phyloP scores from a whole-genome alignment of 2,113 vertebrate genomes.

The Rattus rattus region DNA sequence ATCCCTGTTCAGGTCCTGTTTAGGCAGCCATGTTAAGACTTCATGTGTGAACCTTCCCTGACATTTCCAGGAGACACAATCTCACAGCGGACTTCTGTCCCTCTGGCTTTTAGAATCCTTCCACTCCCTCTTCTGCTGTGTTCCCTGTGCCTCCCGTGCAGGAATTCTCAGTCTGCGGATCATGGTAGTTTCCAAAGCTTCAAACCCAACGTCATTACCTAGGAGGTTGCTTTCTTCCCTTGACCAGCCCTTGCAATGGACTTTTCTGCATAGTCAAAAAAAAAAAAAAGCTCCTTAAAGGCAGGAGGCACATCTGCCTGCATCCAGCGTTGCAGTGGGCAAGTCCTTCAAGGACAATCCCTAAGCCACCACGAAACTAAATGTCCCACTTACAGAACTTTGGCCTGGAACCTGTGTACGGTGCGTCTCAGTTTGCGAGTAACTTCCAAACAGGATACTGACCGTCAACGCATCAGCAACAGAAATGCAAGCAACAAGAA shows the following conservation, averaged over 20 bases:
- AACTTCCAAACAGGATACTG: not conserved
- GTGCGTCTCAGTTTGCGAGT: not conserved
- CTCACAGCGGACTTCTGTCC: not conserved
- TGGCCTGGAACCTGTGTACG: not conserved
- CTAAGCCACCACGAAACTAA: not conserved
- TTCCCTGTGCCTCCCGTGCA: not conserved
- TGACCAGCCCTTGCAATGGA: not conserved
- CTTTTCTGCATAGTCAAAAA: not conserved
- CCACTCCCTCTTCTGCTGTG: not conserved
- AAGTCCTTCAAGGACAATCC: not conserved
- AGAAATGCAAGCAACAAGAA: not conserved
- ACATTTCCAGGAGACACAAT: not conserved
- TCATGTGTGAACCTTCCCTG: not conserved
- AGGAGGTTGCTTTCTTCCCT: not conserved
- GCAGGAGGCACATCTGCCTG: not conserved
- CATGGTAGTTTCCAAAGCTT: not conserved
- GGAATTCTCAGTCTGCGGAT: not conserved
- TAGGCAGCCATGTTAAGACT: not conserved
- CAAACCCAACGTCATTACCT: not conserved
- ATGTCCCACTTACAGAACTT: not conserved
- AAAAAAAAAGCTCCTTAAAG: conserved; percentile 16
- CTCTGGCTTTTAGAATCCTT: not conserved
- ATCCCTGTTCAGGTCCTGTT: not conserved
- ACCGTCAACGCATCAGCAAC: not conserved
- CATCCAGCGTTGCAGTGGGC: not conserved